These are phyloP conservation scores for Haemorhous mexicanus DNA, from an alignment of 2,113 vertebrate genomes.

Conservation along the genomic window DNA sequence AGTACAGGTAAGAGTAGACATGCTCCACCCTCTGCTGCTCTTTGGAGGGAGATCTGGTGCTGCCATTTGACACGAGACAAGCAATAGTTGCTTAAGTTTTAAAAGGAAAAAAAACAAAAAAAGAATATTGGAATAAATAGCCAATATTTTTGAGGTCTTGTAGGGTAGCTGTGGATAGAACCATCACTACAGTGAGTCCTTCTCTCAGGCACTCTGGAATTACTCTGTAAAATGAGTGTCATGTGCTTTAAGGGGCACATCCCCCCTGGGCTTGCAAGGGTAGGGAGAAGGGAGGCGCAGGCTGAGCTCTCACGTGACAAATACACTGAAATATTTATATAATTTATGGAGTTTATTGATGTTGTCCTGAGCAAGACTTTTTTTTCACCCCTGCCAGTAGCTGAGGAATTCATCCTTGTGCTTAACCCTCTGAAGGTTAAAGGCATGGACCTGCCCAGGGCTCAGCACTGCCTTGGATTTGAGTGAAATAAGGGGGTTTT, in stretches of 20 bases:
- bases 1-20: constrained; percentile 78
- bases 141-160: neutral
- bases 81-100: neutral
- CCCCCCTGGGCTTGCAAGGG: neutral
- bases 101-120: neutral
- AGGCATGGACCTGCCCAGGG: neutral
- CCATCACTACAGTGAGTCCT: neutral
- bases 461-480: neutral
- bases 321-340: neutral
- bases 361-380: neutral
- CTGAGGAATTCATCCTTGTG: neutral
- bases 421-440: neutral
- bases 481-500: neutral
- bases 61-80: neutral
- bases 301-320: neutral
- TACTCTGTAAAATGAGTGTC: neutral
- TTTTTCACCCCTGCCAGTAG: neutral
- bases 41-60: neutral
- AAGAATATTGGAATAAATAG: neutral
- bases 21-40: constrained; percentile 40
- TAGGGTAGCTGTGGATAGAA: neutral
- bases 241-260: neutral
- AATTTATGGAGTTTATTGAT: neutral
- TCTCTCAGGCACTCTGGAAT: neutral
- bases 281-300: neutral